Evolutionary conservation across 2,888 invertebrate species (phyloP).

Genomic region (Oscheius sp.): DNA sequence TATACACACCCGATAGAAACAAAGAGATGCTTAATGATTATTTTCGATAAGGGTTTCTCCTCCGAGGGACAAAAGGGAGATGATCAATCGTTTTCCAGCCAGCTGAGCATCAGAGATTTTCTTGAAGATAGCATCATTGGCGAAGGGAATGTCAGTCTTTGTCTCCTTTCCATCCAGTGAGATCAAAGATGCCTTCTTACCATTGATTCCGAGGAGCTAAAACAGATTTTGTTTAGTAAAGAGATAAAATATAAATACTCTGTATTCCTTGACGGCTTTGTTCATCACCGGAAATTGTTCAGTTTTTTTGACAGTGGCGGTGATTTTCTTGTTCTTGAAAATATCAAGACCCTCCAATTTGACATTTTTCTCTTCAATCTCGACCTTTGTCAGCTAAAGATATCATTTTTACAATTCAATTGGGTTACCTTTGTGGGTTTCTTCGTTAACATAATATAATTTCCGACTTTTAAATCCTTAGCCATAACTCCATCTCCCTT

Average conservation of each 20-base stretch:
- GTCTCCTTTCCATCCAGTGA: slow-evolving; percentile 16
- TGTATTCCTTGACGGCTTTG: slow-evolving; percentile 18
- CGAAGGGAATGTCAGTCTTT: slow-evolving; percentile 18
- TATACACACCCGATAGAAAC: neutral
- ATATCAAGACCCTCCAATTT: slow-evolving; percentile 3
- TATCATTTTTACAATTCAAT: neutral
- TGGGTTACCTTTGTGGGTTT: neutral
- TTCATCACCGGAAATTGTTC: neutral
- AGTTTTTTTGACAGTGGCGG: neutral
- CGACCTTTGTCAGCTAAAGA: slow-evolving; percentile 10
- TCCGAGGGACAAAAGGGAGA: slow-evolving; percentile 15
- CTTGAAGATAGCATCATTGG: slow-evolving; percentile 15
- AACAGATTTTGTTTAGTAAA: too few species aligned
- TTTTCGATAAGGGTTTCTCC: slow-evolving; percentile 6
- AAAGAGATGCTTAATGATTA: neutral
- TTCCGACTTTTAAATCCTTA: neutral
- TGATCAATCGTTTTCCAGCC: slow-evolving; percentile 11
- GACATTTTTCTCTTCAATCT: slow-evolving; percentile 1
- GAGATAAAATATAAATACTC: neutral
- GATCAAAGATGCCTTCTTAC: slow-evolving; percentile 12
- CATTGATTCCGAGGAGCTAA: slow-evolving; percentile 18
- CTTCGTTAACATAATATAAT: slow-evolving; percentile 9
- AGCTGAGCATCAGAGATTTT: slow-evolving; percentile 7
- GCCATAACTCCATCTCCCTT: slow-evolving; percentile 2
- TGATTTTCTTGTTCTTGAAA: slow-evolving; percentile 24